Conservation (phyloP, 2,113 vertebrate species). For the Chascanopsetta lugubris region DNA sequence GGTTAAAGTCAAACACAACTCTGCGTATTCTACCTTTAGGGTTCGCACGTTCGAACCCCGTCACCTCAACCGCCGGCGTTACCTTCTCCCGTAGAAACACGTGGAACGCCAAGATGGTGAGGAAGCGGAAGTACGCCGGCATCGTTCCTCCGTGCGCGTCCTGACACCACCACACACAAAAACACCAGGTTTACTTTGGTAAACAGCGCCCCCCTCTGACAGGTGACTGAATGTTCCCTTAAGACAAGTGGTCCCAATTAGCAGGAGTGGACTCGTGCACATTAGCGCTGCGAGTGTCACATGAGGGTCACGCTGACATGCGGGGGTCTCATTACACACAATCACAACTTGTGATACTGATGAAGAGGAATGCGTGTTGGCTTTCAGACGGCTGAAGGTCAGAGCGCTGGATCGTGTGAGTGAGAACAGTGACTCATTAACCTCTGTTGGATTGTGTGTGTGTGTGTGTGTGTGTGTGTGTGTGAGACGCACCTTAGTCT, state of each 20-base stretch:
- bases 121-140: constrained; percentile 95
- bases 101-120: constrained; percentile 96
- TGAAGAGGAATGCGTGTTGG: background rate
- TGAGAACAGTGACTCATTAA: background rate
- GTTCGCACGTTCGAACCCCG: too few species aligned
- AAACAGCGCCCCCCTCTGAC: too few species aligned
- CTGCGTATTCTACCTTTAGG: too few species aligned
- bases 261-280: too few species aligned
- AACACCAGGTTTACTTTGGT: too few species aligned
- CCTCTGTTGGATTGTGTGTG: too few species aligned
- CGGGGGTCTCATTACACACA: constrained; percentile 16
- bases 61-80: background rate
- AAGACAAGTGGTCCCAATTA: too few species aligned
- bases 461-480: too few species aligned
- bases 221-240: too few species aligned
- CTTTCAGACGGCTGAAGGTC: background rate
- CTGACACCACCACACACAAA: too few species aligned
- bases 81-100: constrained; percentile 97
- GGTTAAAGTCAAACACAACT: too few species aligned
- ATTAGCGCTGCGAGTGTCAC: too few species aligned
- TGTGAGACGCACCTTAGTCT: constrained; percentile 88
- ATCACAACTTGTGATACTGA: constrained; percentile 8
- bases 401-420: background rate
- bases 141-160: constrained; percentile 77
- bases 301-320: constrained; percentile 26